Evolutionary conservation across 2,797 vertebrate species (phyloP).

Genomic region (Coregonus ussuriensis): DNA sequence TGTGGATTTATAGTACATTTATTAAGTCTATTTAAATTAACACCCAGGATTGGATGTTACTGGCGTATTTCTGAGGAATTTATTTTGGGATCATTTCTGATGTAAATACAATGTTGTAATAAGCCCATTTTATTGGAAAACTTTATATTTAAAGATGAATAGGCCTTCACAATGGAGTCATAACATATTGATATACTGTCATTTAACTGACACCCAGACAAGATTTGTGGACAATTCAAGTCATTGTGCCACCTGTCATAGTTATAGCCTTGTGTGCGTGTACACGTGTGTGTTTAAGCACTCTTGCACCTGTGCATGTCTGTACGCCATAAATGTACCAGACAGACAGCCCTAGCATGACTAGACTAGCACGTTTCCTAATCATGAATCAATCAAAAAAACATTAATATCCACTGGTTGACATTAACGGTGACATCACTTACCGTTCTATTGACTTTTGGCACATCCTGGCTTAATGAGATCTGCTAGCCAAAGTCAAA

Average conservation of each 20-base stretch:
- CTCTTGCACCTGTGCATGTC: not conserved
- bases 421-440: not conserved
- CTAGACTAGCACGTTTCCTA: not conserved
- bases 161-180: conserved; percentile 4
- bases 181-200: conserved; percentile 27
- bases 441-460: not conserved
- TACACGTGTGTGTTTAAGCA: not conserved
- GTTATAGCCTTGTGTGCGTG: not conserved
- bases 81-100: conserved; percentile 26
- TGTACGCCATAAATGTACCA: not conserved
- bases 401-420: not conserved
- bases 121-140: conserved; percentile 39
- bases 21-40: not conserved
- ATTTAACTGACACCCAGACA: conserved; percentile 21
- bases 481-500: not conserved
- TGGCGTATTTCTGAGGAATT: not conserved
- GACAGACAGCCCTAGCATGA: not conserved
- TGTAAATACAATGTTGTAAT: conserved; percentile 39
- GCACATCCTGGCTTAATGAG: not conserved
- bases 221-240: conserved; percentile 37
- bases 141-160: conserved; percentile 6
- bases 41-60: not conserved
- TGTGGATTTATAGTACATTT: not conserved
- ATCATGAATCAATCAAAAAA: not conserved
- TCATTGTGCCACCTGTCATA: conserved; percentile 21